Percentiles rank a stretch among this genome's conserved stretches.
These are phyloP conservation scores for Pseudolycoriella hygida DNA, from an alignment of 2,888 invertebrate genomes.

Conservation along the genomic window DNA sequence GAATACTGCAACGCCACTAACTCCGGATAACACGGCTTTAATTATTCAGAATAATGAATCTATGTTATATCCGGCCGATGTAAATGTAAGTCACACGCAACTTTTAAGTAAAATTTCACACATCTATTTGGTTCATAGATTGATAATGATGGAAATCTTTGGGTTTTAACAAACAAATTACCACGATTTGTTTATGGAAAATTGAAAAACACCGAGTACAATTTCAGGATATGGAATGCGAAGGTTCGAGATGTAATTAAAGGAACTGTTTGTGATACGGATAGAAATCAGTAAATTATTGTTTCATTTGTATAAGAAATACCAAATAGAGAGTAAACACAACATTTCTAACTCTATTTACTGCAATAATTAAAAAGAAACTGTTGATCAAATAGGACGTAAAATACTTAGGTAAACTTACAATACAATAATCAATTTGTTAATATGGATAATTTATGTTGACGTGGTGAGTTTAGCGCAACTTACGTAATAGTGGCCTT, in stretches of 20 bases:
- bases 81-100: conserved; percentile 29
- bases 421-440: too few species aligned
- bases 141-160: conserved; percentile 4
- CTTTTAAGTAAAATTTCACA: too few species aligned
- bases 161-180: conserved; percentile 35
- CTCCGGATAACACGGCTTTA: conserved; percentile 33
- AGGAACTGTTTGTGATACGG: neutral
- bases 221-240: conserved; percentile 41
- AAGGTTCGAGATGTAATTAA: neutral
- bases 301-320: too few species aligned
- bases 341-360: too few species aligned
- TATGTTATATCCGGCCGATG: conserved; percentile 55
- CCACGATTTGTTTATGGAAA: conserved; percentile 45
- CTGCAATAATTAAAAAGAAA: too few species aligned
- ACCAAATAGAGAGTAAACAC: too few species aligned
- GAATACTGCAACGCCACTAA: conserved; percentile 38
- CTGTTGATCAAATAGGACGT: too few species aligned
- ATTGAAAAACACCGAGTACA: conserved; percentile 38
- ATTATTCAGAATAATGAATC: conserved; percentile 38
- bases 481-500: too few species aligned
- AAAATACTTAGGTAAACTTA: too few species aligned
- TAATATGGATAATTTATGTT: too few species aligned
- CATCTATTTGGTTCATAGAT: conserved; percentile 1
- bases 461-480: too few species aligned
- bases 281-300: too few species aligned